phyloP scores from a whole-genome alignment of 2,888 invertebrate genomes.

The Pachycephus smyrnensis region DNA sequence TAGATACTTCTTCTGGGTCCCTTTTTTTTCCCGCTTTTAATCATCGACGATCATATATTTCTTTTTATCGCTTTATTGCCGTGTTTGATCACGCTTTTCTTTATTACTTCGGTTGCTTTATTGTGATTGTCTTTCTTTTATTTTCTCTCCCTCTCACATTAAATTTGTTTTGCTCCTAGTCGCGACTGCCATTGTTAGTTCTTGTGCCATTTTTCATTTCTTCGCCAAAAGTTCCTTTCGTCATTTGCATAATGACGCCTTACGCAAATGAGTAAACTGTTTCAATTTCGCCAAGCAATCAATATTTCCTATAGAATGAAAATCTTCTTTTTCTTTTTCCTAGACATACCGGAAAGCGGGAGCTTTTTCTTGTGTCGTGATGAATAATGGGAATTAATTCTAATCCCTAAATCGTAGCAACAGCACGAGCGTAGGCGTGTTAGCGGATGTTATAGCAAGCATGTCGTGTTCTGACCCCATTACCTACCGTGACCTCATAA shows the following conservation, averaged over 20 bases:
- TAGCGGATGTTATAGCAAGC: neutral
- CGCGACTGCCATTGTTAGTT: neutral
- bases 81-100: neutral
- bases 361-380: neutral
- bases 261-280: neutral
- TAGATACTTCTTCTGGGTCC: neutral
- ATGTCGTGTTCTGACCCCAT: conserved; percentile 2
- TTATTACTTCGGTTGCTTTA: neutral
- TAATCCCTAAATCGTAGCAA: neutral
- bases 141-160: neutral
- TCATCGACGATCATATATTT: neutral
- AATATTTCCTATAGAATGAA: neutral
- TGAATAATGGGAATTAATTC: neutral
- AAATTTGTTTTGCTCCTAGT: neutral
- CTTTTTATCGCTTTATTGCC: neutral
- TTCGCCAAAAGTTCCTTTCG: neutral
- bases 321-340: neutral
- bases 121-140: neutral
- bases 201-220: neutral
- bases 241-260: neutral
- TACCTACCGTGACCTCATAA: conserved; percentile 18
- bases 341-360: no score
- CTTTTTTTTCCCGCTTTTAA: neutral
- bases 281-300: neutral
- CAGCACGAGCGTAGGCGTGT: neutral